Conservation (phyloP, 2,797 vertebrate species). For the Sciurus carolinensis region DNA sequence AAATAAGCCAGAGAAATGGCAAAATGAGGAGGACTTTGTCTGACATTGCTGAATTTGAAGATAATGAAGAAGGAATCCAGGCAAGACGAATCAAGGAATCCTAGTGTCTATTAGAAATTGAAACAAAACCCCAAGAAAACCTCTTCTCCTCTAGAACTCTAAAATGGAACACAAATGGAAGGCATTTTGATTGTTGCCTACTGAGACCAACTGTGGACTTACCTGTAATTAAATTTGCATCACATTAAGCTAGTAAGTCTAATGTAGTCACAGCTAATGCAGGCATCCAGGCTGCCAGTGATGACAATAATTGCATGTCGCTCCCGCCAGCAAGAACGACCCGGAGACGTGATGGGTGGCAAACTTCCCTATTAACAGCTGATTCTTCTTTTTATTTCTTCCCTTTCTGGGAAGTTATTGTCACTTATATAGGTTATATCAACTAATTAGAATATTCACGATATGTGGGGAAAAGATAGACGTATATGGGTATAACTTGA, state of each 20-base stretch:
- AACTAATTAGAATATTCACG: no score
- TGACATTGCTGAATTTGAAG: neutral
- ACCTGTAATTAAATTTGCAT: neutral
- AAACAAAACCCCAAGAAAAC: neutral
- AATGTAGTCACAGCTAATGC: neutral
- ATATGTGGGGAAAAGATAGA: no score
- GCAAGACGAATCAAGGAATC: neutral
- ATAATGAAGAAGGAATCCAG: neutral
- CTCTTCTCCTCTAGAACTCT: neutral
- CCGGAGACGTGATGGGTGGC: no score
- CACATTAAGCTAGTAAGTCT: neutral
- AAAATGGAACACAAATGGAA: neutral
- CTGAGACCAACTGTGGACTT: neutral
- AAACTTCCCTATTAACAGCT: no score
- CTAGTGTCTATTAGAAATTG: no score
- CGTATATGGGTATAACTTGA: no score
- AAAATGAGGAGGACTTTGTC: neutral
- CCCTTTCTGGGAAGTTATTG: no score
- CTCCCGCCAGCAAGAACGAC: no score
- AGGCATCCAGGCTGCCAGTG: neutral
- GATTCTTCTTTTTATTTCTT: no score
- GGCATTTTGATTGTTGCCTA: neutral
- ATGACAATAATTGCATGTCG: neutral
- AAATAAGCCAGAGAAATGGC: neutral
- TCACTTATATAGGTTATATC: no score